These are phyloP conservation scores for Motacilla alba DNA, from an alignment of 2,113 vertebrate species.

Conservation along the genomic window DNA sequence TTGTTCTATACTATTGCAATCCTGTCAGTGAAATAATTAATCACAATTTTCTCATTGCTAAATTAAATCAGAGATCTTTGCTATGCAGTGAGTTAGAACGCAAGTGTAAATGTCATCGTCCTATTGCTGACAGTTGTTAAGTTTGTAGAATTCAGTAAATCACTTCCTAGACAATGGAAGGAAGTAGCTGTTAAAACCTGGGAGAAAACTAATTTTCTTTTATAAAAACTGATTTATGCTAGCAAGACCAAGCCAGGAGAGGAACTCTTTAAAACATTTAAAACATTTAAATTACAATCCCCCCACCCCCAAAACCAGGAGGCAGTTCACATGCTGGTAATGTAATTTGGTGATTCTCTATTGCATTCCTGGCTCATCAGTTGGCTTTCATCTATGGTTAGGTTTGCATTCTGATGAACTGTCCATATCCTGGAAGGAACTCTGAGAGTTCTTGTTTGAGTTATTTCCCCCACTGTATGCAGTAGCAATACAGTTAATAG, in stretches of 20 bases:
- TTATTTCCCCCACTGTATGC: not conserved
- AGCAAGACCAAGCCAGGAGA: not conserved
- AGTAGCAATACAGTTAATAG: not conserved
- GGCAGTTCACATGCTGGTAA: not conserved
- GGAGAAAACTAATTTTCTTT: not conserved
- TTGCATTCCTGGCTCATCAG: not conserved
- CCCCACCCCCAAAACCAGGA: not conserved
- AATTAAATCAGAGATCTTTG: not conserved
- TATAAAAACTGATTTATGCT: not conserved
- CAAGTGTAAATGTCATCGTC: not conserved
- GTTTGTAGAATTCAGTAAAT: not conserved
- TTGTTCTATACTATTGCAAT: not conserved
- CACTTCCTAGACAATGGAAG: constrained; percentile 29
- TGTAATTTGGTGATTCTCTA: not conserved
- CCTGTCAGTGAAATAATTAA: not conserved
- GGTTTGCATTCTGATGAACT: not conserved
- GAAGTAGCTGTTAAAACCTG: not conserved
- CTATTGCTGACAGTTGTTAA: not conserved
- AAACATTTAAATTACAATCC: not conserved
- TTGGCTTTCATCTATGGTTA: not conserved
- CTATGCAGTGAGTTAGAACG: not conserved
- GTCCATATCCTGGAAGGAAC: not conserved
- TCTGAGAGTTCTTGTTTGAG: not conserved
- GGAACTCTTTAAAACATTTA: not conserved
- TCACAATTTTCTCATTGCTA: not conserved